Percentiles rank a stretch among this genome's conserved stretches.
phyloP scores from a whole-genome alignment of 2,113 vertebrate genomes.

The Epinephelus cyanopodus region DNA sequence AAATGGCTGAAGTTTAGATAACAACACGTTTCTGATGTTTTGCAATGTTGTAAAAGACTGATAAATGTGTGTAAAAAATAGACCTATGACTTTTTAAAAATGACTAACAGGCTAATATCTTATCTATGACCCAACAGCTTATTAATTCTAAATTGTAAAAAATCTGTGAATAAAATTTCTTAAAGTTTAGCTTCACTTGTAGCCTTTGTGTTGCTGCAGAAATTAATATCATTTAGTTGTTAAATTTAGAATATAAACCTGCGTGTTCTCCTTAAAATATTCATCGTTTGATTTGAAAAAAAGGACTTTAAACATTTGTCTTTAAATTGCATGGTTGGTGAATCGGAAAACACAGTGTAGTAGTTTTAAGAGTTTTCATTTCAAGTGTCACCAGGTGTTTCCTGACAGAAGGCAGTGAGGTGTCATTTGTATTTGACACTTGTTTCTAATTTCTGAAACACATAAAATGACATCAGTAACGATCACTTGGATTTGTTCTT shows the following conservation, averaged over 20 bases:
- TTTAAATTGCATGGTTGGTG: not conserved
- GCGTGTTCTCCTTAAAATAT: not conserved
- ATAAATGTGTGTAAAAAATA: too few species aligned
- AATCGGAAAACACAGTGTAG: not conserved
- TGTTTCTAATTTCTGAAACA: conserved; percentile 38
- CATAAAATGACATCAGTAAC: conserved; percentile 35
- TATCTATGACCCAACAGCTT: not conserved
- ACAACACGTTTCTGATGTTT: not conserved
- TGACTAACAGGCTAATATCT: not conserved
- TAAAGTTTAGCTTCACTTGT: too few species aligned
- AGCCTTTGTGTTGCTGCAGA: too few species aligned
- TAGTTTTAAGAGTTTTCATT: conserved; percentile 15
- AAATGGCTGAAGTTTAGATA: not conserved
- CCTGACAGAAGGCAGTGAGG: conserved; percentile 41
- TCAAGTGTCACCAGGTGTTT: conserved; percentile 52
- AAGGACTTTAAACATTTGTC: not conserved
- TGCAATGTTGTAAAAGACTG: not conserved
- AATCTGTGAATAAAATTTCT: too few species aligned
- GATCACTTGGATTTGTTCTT: not conserved
- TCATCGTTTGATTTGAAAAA: not conserved
- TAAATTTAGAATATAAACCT: not conserved
- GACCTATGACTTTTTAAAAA: too few species aligned
- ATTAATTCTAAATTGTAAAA: not conserved
- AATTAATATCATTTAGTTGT: too few species aligned
- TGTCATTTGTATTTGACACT: conserved; percentile 57